Base-by-base conservation (phyloP, 2,113 vertebrate genomes). In the Ammodytes marinus region DNA sequence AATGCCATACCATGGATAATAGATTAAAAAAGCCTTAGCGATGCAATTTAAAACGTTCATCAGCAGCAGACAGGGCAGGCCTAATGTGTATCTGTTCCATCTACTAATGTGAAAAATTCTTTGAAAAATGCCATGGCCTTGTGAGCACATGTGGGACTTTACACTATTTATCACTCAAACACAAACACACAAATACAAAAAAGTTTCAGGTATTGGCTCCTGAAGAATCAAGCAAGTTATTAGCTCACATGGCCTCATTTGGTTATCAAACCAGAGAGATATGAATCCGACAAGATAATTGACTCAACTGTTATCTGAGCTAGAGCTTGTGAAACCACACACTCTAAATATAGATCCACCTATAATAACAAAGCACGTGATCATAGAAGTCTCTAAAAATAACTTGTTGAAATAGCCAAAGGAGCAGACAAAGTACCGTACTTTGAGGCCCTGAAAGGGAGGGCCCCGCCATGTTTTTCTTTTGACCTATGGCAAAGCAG, bases 381-480 rank as follows among this genome's bases (percentile, higher is more conserved):
- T 80, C 3, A 19, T 15, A 19, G 2, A 64, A n/a, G 45, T 37
- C 69, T 59, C 85, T 74, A 88, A 83, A 88, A 87, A 88, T 90
- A 92, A 53, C 57, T 42, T 2, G 39, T 43, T 54, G 63, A 83
- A 82, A 61, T 35, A 42, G 0, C 55, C 60, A 0, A n/a, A 65
- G 71, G 3, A 84, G 46, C 76, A 77, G 57, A 69, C 55, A 78
- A 68, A 85, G 85, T 76, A 37, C 74, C 66, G 78, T 15, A 43
- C 46, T 82, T 71, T 13, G 37, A 78, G 75, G 71, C 55, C 57
- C 47, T 3, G 6, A 57, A 84, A 40, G 17, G 76, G 52, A 65
- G 74, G 82, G 82, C 64, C n/a, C 58, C 14, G 13, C 12, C 46
- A 63, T 93, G 86, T 92, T 93, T 93, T 93, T 65, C 88, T 90